Conservation (phyloP, 2,113 vertebrate species). For the Gasterosteus aculeatus region DNA sequence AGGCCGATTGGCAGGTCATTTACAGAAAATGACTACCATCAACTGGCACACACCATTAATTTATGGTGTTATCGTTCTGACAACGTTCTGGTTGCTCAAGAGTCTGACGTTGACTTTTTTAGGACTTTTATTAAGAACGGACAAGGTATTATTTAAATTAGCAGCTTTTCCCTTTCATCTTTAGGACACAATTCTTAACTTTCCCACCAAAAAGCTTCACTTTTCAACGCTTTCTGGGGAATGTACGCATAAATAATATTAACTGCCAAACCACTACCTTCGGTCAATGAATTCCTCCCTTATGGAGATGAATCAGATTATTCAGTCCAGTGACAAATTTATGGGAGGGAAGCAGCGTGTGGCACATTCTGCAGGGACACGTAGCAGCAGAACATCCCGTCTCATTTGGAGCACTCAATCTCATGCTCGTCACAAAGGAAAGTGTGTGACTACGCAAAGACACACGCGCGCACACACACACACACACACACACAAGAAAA, state of each 20-base stretch:
- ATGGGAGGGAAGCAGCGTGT: conserved; percentile 62
- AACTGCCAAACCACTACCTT: not conserved
- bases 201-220: not conserved
- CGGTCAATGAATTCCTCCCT: conserved; percentile 12
- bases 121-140: too few species aligned
- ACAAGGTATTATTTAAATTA: not conserved
- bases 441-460: not conserved
- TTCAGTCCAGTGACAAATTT: conserved; percentile 62
- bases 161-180: not conserved
- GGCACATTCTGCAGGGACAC: conserved; percentile 37
- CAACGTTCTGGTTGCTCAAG: too few species aligned
- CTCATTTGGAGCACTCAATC: conserved; percentile 59
- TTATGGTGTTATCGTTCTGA: too few species aligned
- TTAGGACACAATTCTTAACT: not conserved
- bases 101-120: too few species aligned
- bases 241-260: not conserved
- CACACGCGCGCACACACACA: conserved; percentile 9
- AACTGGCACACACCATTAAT: too few species aligned
- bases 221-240: not conserved
- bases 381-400: conserved; percentile 47
- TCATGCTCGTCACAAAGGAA: conserved; percentile 46
- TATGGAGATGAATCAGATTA: conserved; percentile 58
- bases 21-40: too few species aligned
- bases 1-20: too few species aligned
- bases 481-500: conserved; percentile 16